Conservation (phyloP, 2,797 vertebrate species). For the Cheracebus regulus region DNA sequence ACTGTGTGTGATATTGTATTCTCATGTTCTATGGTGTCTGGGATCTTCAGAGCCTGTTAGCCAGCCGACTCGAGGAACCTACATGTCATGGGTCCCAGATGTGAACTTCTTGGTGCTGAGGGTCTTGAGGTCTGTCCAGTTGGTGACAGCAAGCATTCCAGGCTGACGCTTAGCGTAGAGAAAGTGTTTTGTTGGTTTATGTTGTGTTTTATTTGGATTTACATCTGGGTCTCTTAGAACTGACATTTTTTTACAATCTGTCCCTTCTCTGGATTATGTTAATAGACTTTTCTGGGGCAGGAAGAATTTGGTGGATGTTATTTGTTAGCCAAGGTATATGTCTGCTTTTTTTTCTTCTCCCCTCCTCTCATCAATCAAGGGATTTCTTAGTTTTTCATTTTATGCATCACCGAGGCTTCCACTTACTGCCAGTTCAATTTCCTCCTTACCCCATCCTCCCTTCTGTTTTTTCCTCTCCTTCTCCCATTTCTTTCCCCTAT, state of each 20-base stretch:
- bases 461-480: too few species aligned
- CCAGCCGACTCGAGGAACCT: neutral
- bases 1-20: neutral
- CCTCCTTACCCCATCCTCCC: neutral
- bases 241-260: neutral
- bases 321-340: neutral
- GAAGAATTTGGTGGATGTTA: neutral
- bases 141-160: neutral
- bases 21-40: neutral
- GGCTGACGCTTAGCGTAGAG: neutral
- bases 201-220: neutral
- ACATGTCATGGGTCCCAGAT: fast-evolving
- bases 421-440: neutral
- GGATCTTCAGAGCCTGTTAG: neutral
- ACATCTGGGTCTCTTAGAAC: neutral
- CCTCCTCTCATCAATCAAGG: neutral
- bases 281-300: neutral
- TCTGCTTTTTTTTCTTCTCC: neutral
- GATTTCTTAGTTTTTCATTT: neutral
- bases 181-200: neutral
- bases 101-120: neutral
- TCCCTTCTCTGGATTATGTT: neutral
- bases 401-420: neutral
- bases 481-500: too few species aligned
- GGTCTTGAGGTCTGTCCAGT: neutral